Evolutionary conservation across 1,140 invertebrate genomes (phyloP).

Genomic region (Zaprionus africanus): DNA sequence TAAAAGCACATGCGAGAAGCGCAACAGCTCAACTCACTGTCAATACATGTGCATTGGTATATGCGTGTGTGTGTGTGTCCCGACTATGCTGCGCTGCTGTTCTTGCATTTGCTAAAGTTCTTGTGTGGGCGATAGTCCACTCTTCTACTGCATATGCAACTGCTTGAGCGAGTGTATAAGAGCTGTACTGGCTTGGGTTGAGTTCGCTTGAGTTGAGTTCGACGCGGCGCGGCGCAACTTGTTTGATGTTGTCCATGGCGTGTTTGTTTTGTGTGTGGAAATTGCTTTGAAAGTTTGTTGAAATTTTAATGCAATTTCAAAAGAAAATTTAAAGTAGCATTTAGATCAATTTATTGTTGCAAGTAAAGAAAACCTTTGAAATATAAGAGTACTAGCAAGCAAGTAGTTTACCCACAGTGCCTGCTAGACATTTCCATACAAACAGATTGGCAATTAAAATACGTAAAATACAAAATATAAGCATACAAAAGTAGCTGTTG

Average conservation of each 20-base stretch:
- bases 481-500: no score
- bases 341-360: constrained; percentile 5
- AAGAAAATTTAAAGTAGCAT: constrained; percentile 1
- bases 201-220: constrained; percentile 7
- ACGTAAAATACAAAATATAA: no score
- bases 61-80: neutral
- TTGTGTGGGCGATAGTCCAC: neutral
- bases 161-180: constrained; percentile 20
- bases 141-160: constrained; percentile 26
- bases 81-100: constrained; percentile 3
- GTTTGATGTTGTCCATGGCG: constrained; percentile 23
- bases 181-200: constrained; percentile 16
- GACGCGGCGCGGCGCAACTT: constrained; percentile 12
- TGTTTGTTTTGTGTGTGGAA: neutral
- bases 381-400: neutral
- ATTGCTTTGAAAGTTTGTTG: neutral
- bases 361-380: neutral
- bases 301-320: constrained; percentile 8
- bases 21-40: constrained; percentile 1
- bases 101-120: neutral
- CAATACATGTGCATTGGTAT: neutral
- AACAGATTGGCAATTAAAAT: neutral
- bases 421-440: neutral
- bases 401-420: neutral
- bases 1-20: neutral